Evolutionary conservation across 1,140 invertebrate genomes (phyloP), one percentile per base, ranked within the genome.

Genomic region (Littorina saxatilis): DNA sequence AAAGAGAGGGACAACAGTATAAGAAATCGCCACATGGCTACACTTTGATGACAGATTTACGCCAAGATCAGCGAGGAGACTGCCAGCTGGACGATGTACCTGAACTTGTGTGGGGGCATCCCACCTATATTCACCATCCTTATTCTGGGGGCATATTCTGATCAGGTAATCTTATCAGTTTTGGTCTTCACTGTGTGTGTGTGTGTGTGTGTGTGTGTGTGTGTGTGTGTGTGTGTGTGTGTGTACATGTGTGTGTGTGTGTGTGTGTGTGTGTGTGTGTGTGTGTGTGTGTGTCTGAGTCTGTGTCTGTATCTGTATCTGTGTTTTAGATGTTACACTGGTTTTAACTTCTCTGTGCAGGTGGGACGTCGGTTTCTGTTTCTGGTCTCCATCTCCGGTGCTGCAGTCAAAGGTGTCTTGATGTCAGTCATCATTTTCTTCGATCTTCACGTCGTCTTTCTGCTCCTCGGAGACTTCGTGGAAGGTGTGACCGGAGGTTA

Each of bases 241-340:
- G 77, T 37, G 58, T 79, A 61, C 35, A 3, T 66, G 39, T 37
- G 35, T 79, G 74, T 17, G 43, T 76, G 74, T 27, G 74, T 29
- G 74, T 11, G 39, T 27, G 40, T 52, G 74, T 76, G 74, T 76
- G 74, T 76, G 74, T 76, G 74, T 76, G 40, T 50, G 74, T 50
- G 74, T 29, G 74, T 50, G 74, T 50, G 74, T 76, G 74, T 29
- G 74, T 55, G 74, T 17, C 43, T 29, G 74, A 4, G 74, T 52
- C 13, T 55, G 74, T 55, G 74, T 55, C 43, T 55, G 7, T 55
- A n/a, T 75, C 4, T 47, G 40, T 40, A 13, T 47, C 4, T 75
- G 72, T 75, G 37, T 75, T 4, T 75, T n/a, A 52, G 23, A 20
- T 74, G 40, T 40, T 40, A 11, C 39, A 11, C 29, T 39, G 43